phyloP scores from a whole-genome alignment of 2,797 vertebrate species.

The Paedocypris micromegethes region DNA sequence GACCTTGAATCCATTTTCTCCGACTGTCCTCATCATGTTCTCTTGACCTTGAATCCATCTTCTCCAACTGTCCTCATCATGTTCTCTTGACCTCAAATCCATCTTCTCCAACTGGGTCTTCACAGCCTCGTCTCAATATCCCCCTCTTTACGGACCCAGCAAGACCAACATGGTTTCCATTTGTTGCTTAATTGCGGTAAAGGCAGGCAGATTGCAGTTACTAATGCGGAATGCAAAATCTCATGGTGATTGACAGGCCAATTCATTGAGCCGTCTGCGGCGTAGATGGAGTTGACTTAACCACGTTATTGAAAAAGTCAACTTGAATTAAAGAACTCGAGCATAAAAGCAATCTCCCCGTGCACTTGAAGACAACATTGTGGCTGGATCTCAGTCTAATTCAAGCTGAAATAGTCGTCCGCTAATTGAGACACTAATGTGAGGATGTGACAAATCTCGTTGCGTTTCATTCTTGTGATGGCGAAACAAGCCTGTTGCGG shows the following conservation, averaged over 20 bases:
- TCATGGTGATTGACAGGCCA: slow-evolving; percentile 67
- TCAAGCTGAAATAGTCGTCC: slow-evolving; percentile 2
- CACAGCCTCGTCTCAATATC: slow-evolving; percentile 27
- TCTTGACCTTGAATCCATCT: too few species aligned
- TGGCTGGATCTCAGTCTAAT: slow-evolving; percentile 33
- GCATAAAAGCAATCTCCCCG: slow-evolving; percentile 58
- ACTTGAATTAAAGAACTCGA: slow-evolving; percentile 65
- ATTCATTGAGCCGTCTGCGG: slow-evolving; percentile 69
- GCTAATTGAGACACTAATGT: slow-evolving; percentile 16
- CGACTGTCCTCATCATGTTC: too few species aligned
- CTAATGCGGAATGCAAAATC: slow-evolving; percentile 57
- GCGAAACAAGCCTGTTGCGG: not conserved
- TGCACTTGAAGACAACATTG: slow-evolving; percentile 47
- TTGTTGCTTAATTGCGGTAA: slow-evolving; percentile 70
- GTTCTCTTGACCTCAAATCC: slow-evolving; percentile 8
- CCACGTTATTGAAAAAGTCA: slow-evolving; percentile 70
- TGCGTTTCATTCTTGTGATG: not conserved
- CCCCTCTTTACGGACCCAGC: slow-evolving; percentile 58
- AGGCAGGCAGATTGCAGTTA: slow-evolving; percentile 65
- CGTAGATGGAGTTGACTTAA: slow-evolving; percentile 70
- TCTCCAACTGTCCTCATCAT: too few species aligned
- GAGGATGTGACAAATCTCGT: slow-evolving; percentile 1
- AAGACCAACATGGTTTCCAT: slow-evolving; percentile 67
- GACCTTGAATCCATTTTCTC: too few species aligned
- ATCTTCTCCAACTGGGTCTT: too few species aligned